These are phyloP conservation scores for Ateles fusciceps DNA, from an alignment of 2,797 vertebrate species.

Conservation along the genomic window DNA sequence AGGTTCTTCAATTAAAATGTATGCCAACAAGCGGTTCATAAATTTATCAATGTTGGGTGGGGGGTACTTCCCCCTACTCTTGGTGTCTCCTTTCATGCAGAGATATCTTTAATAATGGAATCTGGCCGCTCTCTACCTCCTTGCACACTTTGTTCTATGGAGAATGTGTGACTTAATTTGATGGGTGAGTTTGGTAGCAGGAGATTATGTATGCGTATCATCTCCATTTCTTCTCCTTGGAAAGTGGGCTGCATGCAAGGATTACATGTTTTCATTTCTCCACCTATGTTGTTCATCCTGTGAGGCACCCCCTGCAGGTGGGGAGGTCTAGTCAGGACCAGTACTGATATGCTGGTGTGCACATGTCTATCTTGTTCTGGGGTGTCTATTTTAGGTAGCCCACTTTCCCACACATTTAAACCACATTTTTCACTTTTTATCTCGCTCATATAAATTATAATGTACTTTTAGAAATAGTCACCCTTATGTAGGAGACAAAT, in stretches of 20 bases:
- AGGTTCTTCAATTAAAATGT: neutral
- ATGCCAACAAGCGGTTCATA: no score
- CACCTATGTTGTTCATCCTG: fast-evolving
- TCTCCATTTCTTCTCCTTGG: neutral
- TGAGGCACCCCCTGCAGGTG: neutral
- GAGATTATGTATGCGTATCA: neutral
- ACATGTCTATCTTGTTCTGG: neutral
- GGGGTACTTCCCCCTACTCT: neutral
- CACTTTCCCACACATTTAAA: neutral
- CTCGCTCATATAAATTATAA: neutral
- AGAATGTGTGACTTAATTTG: neutral
- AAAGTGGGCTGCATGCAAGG: neutral
- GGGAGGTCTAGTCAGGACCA: neutral
- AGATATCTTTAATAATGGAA: neutral
- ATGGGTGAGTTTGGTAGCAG: neutral
- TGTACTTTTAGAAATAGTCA: neutral
- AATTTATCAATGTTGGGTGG: neutral
- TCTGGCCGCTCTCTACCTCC: neutral
- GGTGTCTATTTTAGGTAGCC: neutral
- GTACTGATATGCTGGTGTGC: no score
- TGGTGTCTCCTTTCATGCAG: neutral
- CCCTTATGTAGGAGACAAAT: neutral
- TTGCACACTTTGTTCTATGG: neutral
- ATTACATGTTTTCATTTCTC: neutral
- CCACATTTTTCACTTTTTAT: neutral